phyloP scores from a whole-genome alignment of 2,888 invertebrate species.

The Hemithea aestivaria region DNA sequence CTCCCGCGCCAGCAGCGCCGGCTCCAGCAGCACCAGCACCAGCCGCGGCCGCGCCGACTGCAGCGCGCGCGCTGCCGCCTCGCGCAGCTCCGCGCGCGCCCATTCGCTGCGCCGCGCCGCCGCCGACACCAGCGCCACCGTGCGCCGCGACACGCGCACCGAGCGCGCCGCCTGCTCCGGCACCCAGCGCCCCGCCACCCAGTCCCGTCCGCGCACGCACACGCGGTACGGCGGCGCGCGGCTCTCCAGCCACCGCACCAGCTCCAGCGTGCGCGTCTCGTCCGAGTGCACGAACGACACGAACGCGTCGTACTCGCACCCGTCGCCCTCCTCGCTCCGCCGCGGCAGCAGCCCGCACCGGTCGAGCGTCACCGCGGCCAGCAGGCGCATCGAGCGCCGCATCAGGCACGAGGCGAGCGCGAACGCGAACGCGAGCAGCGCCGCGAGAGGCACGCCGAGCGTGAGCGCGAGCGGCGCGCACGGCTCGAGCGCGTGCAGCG shows the following conservation, averaged over 20 bases:
- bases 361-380: conserved; percentile 26
- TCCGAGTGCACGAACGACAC: conserved; percentile 89
- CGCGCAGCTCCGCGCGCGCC: no score
- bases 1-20: no score
- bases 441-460: conserved; percentile 10
- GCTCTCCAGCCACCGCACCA: conserved; percentile 82
- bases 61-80: conserved; percentile 78
- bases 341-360: conserved; percentile 25
- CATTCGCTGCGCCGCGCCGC: not conserved
- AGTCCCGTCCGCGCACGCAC: conserved; percentile 87
- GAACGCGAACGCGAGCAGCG: conserved; percentile 22
- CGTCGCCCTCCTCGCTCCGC: conserved; percentile 25
- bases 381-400: conserved; percentile 23
- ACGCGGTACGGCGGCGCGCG: conserved; percentile 68
- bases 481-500: conserved; percentile 5
- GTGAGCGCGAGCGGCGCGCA: not conserved
- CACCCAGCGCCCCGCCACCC: conserved; percentile 49
- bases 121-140: conserved; percentile 21
- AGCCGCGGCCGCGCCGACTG: conserved; percentile 45
- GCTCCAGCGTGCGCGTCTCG: conserved; percentile 82
- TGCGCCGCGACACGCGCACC: conserved; percentile 16
- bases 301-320: conserved; percentile 84
- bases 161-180: conserved; percentile 16
- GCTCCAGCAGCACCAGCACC: no score
- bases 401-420: conserved; percentile 17